Conservation (phyloP, 2,113 vertebrate species). For the Cettia cetti region DNA sequence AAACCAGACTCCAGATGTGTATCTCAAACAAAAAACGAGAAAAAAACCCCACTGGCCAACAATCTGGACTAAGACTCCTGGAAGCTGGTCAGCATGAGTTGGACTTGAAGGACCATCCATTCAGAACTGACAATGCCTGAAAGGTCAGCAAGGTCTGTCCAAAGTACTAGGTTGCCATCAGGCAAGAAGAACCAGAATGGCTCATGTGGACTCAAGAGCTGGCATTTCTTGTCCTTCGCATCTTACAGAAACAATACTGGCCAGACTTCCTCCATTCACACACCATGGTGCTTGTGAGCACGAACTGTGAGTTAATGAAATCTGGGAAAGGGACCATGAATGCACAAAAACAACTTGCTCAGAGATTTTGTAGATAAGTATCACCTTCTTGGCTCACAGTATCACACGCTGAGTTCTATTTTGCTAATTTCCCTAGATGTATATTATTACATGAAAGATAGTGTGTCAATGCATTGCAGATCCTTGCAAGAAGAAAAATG, state of each 20-base stretch:
- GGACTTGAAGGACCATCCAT: not conserved
- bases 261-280: not conserved
- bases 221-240: not conserved
- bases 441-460: not conserved
- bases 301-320: not conserved
- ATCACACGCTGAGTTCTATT: not conserved
- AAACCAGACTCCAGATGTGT: not conserved
- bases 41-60: not conserved
- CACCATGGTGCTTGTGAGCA: not conserved
- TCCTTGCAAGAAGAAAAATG: not conserved
- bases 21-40: not conserved
- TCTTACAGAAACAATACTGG: not conserved
- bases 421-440: not conserved
- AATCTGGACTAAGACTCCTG: not conserved
- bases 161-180: not conserved
- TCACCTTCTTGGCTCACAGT: not conserved
- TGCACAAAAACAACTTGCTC: not conserved
- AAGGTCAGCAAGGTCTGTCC: not conserved
- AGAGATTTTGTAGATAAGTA: not conserved
- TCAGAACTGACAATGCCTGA: not conserved
- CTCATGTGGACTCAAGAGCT: not conserved
- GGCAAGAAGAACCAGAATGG: not conserved
- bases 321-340: not conserved
- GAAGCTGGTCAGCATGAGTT: not conserved
- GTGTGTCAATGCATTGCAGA: not conserved